Percentiles rank a stretch among this genome's conserved stretches.
These are phyloP conservation scores for Tribolium freemani DNA, from an alignment of 2,888 invertebrate genomes.

Conservation along the genomic window DNA sequence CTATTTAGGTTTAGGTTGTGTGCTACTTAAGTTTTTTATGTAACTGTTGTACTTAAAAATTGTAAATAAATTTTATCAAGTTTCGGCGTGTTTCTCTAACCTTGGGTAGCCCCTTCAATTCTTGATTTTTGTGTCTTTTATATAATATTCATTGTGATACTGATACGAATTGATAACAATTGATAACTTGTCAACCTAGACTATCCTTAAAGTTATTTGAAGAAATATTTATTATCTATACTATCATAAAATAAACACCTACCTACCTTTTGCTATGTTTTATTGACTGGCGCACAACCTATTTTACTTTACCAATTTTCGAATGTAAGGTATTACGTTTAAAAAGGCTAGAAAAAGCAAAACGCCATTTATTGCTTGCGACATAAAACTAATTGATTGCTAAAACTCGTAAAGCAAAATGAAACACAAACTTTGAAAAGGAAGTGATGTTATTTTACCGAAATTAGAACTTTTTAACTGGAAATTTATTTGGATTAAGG, in stretches of 20 bases:
- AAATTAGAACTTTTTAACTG: not conserved
- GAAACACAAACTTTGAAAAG: not conserved
- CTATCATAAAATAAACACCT: not conserved
- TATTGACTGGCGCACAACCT: too few relatives aligned
- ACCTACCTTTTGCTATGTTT: not conserved
- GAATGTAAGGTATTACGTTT: too few relatives aligned
- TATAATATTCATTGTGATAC: not conserved
- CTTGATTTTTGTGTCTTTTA: slow-evolving; percentile 31
- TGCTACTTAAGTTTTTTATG: slow-evolving; percentile 33
- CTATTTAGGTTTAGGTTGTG: slow-evolving; percentile 48
- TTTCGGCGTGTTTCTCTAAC: slow-evolving; percentile 11
- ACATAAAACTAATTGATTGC: not conserved
- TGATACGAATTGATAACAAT: not conserved
- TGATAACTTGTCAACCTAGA: too few relatives aligned
- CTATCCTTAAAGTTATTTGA: too few relatives aligned
- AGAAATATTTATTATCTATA: too few relatives aligned
- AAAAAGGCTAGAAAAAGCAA: not conserved
- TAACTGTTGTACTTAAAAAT: slow-evolving; percentile 16
- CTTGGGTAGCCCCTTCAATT: slow-evolving; percentile 38
- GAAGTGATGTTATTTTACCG: not conserved
- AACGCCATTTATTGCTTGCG: not conserved
- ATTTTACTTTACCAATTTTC: too few relatives aligned
- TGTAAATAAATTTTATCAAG: slow-evolving; percentile 43
- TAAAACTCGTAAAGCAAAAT: not conserved
- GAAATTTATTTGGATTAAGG: not conserved